phyloP scores from a whole-genome alignment of 2,888 invertebrate genomes.

The Conchocele bisecta region DNA sequence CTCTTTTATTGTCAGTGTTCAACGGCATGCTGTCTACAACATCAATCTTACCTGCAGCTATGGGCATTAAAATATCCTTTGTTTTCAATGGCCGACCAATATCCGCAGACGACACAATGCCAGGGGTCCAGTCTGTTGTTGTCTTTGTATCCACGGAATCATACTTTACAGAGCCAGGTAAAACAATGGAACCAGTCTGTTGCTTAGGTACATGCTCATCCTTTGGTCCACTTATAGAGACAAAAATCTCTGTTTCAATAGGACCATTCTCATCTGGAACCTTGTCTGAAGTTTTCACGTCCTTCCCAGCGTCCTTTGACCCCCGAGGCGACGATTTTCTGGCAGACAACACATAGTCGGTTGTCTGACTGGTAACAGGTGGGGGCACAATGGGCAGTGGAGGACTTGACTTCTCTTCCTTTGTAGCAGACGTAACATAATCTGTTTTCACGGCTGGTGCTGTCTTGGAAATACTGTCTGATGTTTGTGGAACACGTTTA shows the following conservation, averaged over 20 bases:
- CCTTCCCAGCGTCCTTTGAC: too few species aligned
- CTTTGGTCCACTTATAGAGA: conserved; percentile 51
- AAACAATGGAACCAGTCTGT: conserved; percentile 24
- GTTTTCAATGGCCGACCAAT: conserved; percentile 7
- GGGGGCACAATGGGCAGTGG: too few species aligned
- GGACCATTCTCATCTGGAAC: conserved; percentile 42
- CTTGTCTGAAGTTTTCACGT: too few species aligned
- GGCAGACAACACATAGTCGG: too few species aligned
- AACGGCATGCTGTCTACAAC: conserved; percentile 39
- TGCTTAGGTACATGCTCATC: conserved; percentile 19
- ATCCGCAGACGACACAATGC: conserved; percentile 38
- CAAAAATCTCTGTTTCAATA: conserved; percentile 65
- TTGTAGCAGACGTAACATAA: conserved; percentile 26
- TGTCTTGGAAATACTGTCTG: conserved; percentile 5
- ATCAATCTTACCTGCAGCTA: conserved; percentile 52
- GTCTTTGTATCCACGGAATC: conserved; percentile 29
- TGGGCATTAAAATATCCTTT: too few species aligned
- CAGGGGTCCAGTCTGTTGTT: conserved; percentile 38
- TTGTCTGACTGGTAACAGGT: too few species aligned
- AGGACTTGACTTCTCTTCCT: conserved; percentile 3
- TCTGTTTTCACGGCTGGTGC: conserved; percentile 10
- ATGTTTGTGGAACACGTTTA: conserved; percentile 16
- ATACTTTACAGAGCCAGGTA: conserved; percentile 53
- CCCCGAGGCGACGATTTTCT: too few species aligned
- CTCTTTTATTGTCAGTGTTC: conserved; percentile 2